Evolutionary conservation across 2,797 vertebrate species (phyloP).

Genomic region (Clamator glandarius): DNA sequence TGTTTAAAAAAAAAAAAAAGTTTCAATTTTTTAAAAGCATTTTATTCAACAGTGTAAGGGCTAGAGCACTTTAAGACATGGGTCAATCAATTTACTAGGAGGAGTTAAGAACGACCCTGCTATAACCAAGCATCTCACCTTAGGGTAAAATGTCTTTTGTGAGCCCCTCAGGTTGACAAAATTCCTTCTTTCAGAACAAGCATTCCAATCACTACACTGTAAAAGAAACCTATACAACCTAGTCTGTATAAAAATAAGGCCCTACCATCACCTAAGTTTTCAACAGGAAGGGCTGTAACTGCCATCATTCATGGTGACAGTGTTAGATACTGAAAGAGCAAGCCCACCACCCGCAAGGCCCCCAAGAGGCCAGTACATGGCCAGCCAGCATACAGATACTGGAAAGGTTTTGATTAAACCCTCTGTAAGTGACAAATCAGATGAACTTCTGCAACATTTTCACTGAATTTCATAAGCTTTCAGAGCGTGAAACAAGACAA

Average conservation of each 20-base stretch:
- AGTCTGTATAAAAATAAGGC: not conserved
- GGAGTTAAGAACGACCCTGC: not conserved
- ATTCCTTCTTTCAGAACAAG: not conserved
- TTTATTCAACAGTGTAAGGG: not conserved
- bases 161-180: not conserved
- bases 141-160: not conserved
- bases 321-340: rapidly evolving
- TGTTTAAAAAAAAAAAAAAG: not conserved
- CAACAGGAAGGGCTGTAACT: not conserved
- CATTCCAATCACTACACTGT: not conserved
- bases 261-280: not conserved
- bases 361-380: not conserved
- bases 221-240: not conserved
- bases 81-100: not conserved
- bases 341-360: not conserved
- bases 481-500: not conserved
- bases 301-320: not conserved
- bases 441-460: not conserved
- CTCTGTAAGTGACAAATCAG: not conserved
- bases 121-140: not conserved
- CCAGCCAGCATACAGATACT: not conserved
- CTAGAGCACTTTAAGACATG: not conserved
- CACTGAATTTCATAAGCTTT: not conserved
- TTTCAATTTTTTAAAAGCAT: not conserved
- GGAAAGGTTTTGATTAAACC: not conserved